These are phyloP conservation scores for Neotoxoptera formosana DNA, from an alignment of 1,140 invertebrate genomes.

Conservation along the genomic window DNA sequence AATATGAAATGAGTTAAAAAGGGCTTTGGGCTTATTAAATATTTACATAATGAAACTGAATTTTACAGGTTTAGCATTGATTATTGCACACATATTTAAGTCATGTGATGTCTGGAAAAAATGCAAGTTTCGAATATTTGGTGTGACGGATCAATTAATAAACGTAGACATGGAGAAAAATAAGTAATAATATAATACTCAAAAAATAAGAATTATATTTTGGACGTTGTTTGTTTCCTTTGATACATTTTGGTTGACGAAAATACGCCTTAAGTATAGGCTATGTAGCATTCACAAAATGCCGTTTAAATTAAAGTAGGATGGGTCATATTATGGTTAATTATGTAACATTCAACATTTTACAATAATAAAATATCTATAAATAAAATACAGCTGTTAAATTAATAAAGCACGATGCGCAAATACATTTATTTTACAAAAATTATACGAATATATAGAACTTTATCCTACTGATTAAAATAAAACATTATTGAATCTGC, in stretches of 20 bases:
- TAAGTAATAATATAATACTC: conserved; percentile 42
- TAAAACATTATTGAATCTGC: not conserved
- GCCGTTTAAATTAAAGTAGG: no score
- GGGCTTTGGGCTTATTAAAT: not conserved
- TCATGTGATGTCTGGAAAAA: conserved; percentile 43
- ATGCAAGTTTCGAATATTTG: conserved; percentile 57
- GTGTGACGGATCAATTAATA: conserved; percentile 60
- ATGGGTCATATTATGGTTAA: no score
- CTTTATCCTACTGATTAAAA: not conserved
- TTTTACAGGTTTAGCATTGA: conserved; percentile 46
- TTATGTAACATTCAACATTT: no score
- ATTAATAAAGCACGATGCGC: no score
- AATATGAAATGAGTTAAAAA: conserved; percentile 60
- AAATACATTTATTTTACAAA: no score
- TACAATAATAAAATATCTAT: no score
- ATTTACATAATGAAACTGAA: not conserved
- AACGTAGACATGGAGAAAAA: conserved; percentile 58
- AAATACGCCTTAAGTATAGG: no score
- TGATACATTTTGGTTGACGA: no score
- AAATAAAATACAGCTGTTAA: no score
- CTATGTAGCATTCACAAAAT: no score
- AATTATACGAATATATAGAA: no score
- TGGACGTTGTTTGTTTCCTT: not conserved
- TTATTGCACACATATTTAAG: conserved; percentile 53
- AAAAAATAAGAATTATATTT: not conserved